Percentiles rank a stretch among this genome's conserved stretches.
These are phyloP conservation scores for Orthochromis malagaraziensis DNA, from an alignment of 2,113 vertebrate species.

Conservation along the genomic window DNA sequence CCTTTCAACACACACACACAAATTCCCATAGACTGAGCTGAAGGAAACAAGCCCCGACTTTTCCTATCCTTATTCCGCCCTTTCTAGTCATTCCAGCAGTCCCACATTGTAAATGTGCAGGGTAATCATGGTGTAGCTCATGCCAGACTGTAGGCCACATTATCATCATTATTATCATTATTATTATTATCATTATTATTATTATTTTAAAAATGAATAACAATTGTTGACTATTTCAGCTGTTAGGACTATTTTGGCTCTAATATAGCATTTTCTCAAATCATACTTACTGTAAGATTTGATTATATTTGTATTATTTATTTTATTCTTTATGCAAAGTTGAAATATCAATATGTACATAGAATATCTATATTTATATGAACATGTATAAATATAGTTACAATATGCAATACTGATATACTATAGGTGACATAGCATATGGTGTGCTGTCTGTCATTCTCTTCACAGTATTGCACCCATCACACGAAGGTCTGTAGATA, in stretches of 20 bases:
- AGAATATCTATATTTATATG: constrained; percentile 78
- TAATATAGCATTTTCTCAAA: constrained; percentile 72
- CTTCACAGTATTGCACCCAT: constrained; percentile 64
- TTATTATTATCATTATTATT: not conserved
- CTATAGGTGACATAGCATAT: constrained; percentile 64
- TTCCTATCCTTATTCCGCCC: constrained; percentile 63
- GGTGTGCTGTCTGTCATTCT: constrained; percentile 59
- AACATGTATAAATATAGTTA: constrained; percentile 76
- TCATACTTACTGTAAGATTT: constrained; percentile 68
- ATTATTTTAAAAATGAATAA: constrained; percentile 44
- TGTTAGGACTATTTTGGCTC: constrained; percentile 66
- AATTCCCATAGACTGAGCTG: constrained; percentile 58
- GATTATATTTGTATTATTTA: constrained; percentile 77
- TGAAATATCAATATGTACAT: constrained; percentile 77
- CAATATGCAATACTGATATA: constrained; percentile 70
- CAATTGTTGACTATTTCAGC: constrained; percentile 62
- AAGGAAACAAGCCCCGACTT: constrained; percentile 46
- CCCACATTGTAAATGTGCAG: constrained; percentile 85
- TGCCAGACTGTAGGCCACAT: constrained; percentile 62
- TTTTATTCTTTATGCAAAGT: constrained; percentile 77
- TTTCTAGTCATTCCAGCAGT: constrained; percentile 93
- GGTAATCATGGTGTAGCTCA: constrained; percentile 82
- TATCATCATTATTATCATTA: not conserved
- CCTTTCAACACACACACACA: not conserved
- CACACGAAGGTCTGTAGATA: constrained; percentile 73